These are phyloP conservation scores for Bombus confusus DNA, from an alignment of 1,140 invertebrate species.

Conservation along the genomic window DNA sequence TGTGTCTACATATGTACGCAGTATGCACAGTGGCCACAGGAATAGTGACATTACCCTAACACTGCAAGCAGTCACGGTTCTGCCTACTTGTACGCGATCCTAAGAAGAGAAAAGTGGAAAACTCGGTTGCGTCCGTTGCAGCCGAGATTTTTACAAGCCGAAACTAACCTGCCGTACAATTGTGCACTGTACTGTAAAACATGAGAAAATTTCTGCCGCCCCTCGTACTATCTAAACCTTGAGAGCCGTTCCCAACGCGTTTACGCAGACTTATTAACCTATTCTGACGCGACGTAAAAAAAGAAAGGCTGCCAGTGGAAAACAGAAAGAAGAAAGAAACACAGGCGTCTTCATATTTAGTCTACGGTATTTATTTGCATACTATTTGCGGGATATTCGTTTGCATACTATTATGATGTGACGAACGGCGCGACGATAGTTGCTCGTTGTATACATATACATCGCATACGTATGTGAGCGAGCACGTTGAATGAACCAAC, in stretches of 20 bases:
- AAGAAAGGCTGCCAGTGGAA: background rate
- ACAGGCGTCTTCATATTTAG: constrained; percentile 33
- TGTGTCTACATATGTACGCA: too few relatives aligned
- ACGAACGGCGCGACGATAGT: background rate
- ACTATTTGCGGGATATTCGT: constrained; percentile 23
- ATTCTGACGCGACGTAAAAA: constrained; percentile 60
- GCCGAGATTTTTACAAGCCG: constrained; percentile 58
- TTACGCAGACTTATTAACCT: constrained; percentile 65
- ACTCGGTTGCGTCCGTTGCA: constrained; percentile 55
- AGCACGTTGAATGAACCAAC: constrained; percentile 1
- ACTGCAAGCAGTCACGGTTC: constrained; percentile 1
- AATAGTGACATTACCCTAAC: background rate
- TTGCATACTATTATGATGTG: constrained; percentile 44
- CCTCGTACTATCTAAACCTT: constrained; percentile 20
- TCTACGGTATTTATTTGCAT: constrained; percentile 45
- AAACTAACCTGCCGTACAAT: constrained; percentile 55
- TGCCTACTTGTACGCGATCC: background rate
- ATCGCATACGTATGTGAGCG: background rate
- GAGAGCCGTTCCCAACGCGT: constrained; percentile 51
- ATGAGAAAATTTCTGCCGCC: constrained; percentile 50
- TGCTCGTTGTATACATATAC: background rate
- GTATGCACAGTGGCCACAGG: background rate
- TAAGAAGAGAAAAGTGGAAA: constrained; percentile 14
- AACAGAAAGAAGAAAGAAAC: background rate
- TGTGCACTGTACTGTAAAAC: constrained; percentile 57